A percentile compares a stretch with the other conserved stretches of the same genome.
These are phyloP conservation scores for Drosophila limbata DNA, from an alignment of 2,888 invertebrate genomes.

Conservation along the genomic window DNA sequence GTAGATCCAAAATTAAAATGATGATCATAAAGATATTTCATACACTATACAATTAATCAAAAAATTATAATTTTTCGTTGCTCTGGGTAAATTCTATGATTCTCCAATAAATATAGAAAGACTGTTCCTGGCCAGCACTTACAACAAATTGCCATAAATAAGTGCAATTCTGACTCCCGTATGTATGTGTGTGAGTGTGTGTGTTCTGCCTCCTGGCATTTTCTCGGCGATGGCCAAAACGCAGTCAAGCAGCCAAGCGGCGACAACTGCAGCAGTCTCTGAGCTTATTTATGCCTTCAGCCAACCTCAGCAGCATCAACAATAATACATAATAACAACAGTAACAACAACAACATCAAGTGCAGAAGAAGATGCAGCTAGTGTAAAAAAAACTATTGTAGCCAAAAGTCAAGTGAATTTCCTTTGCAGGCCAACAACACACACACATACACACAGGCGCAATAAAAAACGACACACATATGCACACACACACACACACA, in stretches of 20 bases:
- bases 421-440: conserved; percentile 55
- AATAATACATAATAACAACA: conserved; percentile 41
- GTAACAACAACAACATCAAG: conserved; percentile 13
- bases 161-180: conserved; percentile 31
- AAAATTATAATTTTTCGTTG: conserved; percentile 3
- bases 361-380: conserved; percentile 11
- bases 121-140: conserved; percentile 63
- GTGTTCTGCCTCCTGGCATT: conserved; percentile 54
- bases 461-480: conserved; percentile 14
- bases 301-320: conserved; percentile 50
- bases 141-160: conserved; percentile 74
- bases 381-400: conserved; percentile 57
- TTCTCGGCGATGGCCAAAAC: conserved; percentile 57
- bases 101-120: conserved; percentile 51
- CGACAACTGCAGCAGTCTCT: conserved; percentile 70
- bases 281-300: conserved; percentile 70
- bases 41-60: not conserved
- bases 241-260: conserved; percentile 62
- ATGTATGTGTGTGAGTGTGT: conserved; percentile 2
- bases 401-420: conserved; percentile 80
- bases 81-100: conserved; percentile 9
- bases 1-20: not conserved
- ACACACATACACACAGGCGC: conserved; percentile 28
- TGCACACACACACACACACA: conserved; percentile 19
- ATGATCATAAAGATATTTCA: not conserved